phyloP scores from a whole-genome alignment of 2,113 vertebrate genomes.

The Nothobranchius kuhntae region DNA sequence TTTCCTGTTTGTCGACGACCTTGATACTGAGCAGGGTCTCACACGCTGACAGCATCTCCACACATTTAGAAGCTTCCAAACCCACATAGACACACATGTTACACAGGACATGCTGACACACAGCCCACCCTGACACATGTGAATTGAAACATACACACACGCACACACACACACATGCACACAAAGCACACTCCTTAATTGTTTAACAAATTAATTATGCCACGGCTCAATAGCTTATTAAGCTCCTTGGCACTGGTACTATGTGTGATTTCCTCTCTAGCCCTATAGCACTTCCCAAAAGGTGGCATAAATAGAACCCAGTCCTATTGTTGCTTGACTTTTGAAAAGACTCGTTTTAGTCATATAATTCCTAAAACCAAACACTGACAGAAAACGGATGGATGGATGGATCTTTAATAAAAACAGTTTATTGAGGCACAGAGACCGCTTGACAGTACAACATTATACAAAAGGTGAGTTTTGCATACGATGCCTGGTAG shows the following conservation, averaged over 20 bases:
- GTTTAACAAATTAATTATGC: conserved; percentile 65
- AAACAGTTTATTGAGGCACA: too few relatives aligned
- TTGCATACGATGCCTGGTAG: too few relatives aligned
- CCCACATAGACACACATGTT: neutral
- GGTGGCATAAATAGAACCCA: too few relatives aligned
- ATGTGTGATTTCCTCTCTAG: too few relatives aligned
- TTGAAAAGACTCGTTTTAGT: too few relatives aligned
- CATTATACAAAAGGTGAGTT: too few relatives aligned
- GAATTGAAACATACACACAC: conserved; percentile 21
- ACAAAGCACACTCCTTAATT: conserved; percentile 42
- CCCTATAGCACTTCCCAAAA: too few relatives aligned
- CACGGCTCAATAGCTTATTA: conserved; percentile 48
- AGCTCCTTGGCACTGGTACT: neutral
- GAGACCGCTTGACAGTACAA: too few relatives aligned
- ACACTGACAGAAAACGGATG: too few relatives aligned
- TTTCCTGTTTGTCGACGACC: conserved; percentile 36
- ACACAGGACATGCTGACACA: conserved; percentile 18
- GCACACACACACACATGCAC: conserved; percentile 17
- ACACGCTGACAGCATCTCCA: conserved; percentile 12
- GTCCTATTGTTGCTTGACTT: too few relatives aligned
- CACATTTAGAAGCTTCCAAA: conserved; percentile 3
- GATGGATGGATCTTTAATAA: too few relatives aligned
- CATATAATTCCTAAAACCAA: too few relatives aligned
- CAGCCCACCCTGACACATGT: conserved; percentile 10
- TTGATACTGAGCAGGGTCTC: conserved; percentile 5